Conservation (phyloP, 2,797 vertebrate species). For the Pseudochirops corinnae region DNA sequence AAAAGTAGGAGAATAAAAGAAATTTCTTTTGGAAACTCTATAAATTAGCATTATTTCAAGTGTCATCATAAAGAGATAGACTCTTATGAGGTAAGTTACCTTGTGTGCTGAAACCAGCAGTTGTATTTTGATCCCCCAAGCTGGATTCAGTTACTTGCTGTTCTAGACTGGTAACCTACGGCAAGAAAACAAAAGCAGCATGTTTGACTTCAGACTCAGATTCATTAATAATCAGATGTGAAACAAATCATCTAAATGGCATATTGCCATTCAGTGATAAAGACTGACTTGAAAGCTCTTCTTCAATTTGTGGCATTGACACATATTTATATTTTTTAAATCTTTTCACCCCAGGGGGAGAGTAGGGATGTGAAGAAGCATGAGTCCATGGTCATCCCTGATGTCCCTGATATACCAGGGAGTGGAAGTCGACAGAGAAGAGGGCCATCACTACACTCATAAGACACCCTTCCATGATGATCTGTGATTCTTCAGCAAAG, state of each 20-base stretch:
- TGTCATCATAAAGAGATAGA: background rate
- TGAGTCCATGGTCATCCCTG: background rate
- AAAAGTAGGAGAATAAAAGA: background rate
- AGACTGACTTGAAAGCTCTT: background rate
- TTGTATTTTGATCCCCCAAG: slow-evolving; percentile 88
- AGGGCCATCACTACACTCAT: background rate
- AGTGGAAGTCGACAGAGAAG: background rate
- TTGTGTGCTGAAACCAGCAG: slow-evolving; percentile 91
- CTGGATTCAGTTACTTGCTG: slow-evolving; percentile 90
- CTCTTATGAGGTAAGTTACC: slow-evolving; percentile 82
- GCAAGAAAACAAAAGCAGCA: slow-evolving; percentile 34
- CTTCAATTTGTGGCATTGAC: background rate
- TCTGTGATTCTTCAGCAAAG: background rate
- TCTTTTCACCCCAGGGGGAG: background rate
- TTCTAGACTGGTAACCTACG: slow-evolving; percentile 84
- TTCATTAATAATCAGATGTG: fast-evolving
- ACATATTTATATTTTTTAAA: fast-evolving
- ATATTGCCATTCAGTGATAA: background rate
- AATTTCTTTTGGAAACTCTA: background rate
- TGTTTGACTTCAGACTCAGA: background rate
- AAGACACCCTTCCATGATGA: background rate
- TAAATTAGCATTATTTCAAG: background rate
- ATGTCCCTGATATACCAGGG: background rate
- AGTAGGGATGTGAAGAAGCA: background rate
- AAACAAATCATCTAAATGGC: background rate